These are phyloP conservation scores for Nemoura dubitans DNA, from an alignment of 2,888 invertebrate species.

Conservation along the genomic window DNA sequence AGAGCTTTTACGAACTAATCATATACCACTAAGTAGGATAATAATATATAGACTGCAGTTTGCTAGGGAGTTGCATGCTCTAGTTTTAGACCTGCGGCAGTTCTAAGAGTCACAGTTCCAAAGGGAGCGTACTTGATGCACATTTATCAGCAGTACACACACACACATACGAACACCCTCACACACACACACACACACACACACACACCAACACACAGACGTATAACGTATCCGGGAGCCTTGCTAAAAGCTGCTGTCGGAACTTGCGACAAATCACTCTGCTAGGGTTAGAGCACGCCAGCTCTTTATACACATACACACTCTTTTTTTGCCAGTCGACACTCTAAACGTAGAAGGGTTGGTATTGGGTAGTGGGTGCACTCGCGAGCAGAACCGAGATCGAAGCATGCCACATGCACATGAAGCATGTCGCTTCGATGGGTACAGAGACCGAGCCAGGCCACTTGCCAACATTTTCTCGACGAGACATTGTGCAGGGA, in stretches of 20 bases:
- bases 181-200: background rate
- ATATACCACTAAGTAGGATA: background rate
- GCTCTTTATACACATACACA: constrained; percentile 8
- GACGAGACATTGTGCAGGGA: background rate
- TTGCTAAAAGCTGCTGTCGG: constrained; percentile 48
- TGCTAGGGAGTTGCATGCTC: constrained; percentile 2
- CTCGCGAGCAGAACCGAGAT: background rate
- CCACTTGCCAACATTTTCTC: background rate
- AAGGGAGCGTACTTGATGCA: background rate
- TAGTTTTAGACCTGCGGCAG: background rate
- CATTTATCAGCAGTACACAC: constrained; percentile 19
- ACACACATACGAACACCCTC: too few species aligned
- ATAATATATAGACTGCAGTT: background rate
- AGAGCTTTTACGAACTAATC: background rate
- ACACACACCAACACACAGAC: background rate
- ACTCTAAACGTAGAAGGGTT: constrained; percentile 14
- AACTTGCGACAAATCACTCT: constrained; percentile 47
- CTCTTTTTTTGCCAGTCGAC: constrained; percentile 23
- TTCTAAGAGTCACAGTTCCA: constrained; percentile 1
- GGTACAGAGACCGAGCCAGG: background rate
- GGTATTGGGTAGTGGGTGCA: background rate
- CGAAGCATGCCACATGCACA: background rate
- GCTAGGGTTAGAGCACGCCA: background rate
- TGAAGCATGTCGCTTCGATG: background rate
- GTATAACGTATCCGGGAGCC: background rate